Conservation (phyloP, 1,140 invertebrate genomes). For the Drosophila kepulauana region DNA sequence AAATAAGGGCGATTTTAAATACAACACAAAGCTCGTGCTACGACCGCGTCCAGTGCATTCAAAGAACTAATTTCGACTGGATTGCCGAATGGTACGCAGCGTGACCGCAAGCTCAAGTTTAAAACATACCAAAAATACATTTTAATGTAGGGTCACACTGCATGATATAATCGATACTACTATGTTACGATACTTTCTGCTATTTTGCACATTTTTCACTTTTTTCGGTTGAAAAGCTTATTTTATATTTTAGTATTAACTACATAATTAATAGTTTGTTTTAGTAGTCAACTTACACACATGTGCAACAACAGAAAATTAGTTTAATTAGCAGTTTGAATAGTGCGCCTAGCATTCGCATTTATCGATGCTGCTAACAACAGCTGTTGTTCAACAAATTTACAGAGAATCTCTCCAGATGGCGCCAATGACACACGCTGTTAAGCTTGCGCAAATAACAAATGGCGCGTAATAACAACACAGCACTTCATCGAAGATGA, state of each 20-base stretch:
- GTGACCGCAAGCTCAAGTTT: neutral
- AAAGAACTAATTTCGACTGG: conserved; percentile 39
- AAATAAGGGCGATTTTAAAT: conserved; percentile 1
- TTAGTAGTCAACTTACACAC: no score
- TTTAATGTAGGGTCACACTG: neutral
- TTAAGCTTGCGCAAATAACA: conserved; percentile 6
- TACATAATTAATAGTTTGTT: neutral
- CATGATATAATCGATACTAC: neutral
- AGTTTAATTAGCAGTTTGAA: neutral
- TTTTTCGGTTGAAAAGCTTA: no score
- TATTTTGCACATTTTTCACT: neutral
- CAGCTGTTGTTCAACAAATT: conserved; percentile 4
- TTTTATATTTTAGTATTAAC: no score
- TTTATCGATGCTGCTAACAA: neutral
- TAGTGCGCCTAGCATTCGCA: neutral
- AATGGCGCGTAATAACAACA: conserved; percentile 22
- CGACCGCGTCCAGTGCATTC: conserved; percentile 12
- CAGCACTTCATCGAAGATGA: neutral
- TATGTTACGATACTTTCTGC: neutral
- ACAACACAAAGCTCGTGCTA: conserved; percentile 15
- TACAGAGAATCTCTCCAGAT: neutral
- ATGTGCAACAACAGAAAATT: no score
- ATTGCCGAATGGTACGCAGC: neutral
- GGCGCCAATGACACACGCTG: neutral
- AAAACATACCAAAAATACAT: neutral